Conservation (phyloP, 2,113 vertebrate genomes). For the Bungarus multicinctus region DNA sequence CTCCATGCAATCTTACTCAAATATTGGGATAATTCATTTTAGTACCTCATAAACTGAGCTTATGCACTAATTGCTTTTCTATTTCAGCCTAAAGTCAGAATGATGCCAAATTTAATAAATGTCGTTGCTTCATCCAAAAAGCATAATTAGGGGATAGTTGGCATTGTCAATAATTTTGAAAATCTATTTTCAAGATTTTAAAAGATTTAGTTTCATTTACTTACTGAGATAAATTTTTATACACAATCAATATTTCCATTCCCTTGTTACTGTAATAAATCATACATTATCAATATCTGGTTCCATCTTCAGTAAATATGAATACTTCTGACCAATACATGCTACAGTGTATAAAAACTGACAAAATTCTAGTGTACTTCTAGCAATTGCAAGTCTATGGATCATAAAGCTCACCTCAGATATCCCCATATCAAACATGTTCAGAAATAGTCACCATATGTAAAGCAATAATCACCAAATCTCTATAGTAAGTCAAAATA, state of each 20-base stretch:
- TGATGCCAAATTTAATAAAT: background rate
- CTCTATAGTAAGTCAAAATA: background rate
- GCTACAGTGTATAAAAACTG: background rate
- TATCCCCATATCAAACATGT: background rate
- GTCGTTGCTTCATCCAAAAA: background rate
- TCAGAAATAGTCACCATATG: background rate
- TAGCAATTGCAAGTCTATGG: background rate
- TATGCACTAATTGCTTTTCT: background rate
- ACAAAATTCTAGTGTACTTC: background rate
- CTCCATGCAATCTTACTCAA: background rate
- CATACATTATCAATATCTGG: background rate
- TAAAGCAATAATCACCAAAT: background rate
- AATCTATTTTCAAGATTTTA: background rate
- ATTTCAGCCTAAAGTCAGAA: background rate
- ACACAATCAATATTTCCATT: background rate
- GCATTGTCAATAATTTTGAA: background rate
- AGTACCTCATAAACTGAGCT: background rate
- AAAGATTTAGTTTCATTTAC: background rate
- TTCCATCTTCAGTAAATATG: background rate
- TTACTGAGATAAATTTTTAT: background rate
- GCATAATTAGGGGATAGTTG: background rate
- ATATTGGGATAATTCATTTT: background rate
- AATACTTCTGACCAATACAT: background rate
- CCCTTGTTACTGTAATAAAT: background rate
- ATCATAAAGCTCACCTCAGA: background rate